Conservation (phyloP, 2,888 invertebrate species). For the Anagyrus pseudococci region DNA sequence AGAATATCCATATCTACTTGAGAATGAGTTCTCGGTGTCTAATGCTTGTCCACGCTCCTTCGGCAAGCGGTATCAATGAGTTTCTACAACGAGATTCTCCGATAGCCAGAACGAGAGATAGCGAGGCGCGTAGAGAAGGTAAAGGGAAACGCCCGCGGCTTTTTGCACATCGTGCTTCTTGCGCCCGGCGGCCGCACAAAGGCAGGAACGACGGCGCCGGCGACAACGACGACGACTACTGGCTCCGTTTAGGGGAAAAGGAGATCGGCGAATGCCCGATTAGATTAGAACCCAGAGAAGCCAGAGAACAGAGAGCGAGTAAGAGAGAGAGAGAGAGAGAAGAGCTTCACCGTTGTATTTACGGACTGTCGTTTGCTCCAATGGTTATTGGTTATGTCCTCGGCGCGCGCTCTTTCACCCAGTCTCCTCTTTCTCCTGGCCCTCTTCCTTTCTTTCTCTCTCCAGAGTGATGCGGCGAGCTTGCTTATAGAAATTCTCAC, state of each 20-base stretch:
- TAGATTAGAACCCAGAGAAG: not conserved
- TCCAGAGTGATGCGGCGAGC: not conserved
- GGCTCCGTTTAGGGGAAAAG: not conserved
- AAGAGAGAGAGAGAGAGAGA: not conserved
- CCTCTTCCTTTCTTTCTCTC: no score
- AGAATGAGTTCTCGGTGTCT: no score
- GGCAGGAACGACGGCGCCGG: no score
- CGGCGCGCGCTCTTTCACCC: not conserved
- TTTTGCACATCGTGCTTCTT: not conserved
- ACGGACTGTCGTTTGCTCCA: not conserved
- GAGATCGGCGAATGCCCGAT: not conserved
- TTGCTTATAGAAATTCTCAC: not conserved
- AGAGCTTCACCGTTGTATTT: not conserved
- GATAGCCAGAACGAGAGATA: not conserved
- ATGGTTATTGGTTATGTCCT: slow-evolving; percentile 5
- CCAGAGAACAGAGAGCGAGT: no score
- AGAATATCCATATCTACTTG: no score
- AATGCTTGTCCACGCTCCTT: no score
- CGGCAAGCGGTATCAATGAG: not conserved
- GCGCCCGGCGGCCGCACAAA: no score
- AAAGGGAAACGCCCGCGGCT: not conserved
- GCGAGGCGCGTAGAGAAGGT: not conserved
- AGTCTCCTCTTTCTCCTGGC: no score
- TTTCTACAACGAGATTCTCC: not conserved
- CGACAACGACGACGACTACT: not conserved